A percentile compares a stretch with the other conserved stretches of the same genome.
Evolutionary conservation across 2,113 vertebrate species (phyloP).

Genomic region (Cricetomys ansorgei): DNA sequence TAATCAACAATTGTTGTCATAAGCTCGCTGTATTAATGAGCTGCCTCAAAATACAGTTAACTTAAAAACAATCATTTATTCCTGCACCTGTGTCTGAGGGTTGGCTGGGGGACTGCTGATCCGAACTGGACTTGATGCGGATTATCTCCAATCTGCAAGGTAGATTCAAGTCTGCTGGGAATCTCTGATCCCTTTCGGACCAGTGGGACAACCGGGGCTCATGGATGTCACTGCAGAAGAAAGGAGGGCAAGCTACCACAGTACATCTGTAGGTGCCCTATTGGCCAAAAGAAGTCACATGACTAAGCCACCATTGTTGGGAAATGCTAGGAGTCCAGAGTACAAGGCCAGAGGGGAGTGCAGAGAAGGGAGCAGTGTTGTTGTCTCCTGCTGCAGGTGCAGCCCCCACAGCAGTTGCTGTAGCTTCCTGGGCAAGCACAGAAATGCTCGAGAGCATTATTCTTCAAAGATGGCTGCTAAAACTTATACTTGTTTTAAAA

Average conservation of each 20-base stretch:
- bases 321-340: neutral
- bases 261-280: neutral
- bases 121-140: neutral
- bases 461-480: neutral
- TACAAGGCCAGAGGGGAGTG: neutral
- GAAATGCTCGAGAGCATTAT: fast-evolving
- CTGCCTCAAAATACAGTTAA: neutral
- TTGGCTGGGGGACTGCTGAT: neutral
- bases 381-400: fast-evolving
- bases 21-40: neutral
- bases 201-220: fast-evolving
- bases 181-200: neutral
- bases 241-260: no score
- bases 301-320: neutral
- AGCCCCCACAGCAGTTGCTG: no score
- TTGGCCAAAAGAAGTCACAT: neutral
- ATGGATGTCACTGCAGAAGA: neutral
- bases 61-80: neutral
- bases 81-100: fast-evolving
- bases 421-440: neutral
- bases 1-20: neutral
- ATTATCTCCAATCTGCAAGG: neutral
- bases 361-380: neutral
- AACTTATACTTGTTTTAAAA: neutral
- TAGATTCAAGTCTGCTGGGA: neutral